Conservation (phyloP, 2,888 invertebrate genomes). For the Drosophila gaucha region DNA sequence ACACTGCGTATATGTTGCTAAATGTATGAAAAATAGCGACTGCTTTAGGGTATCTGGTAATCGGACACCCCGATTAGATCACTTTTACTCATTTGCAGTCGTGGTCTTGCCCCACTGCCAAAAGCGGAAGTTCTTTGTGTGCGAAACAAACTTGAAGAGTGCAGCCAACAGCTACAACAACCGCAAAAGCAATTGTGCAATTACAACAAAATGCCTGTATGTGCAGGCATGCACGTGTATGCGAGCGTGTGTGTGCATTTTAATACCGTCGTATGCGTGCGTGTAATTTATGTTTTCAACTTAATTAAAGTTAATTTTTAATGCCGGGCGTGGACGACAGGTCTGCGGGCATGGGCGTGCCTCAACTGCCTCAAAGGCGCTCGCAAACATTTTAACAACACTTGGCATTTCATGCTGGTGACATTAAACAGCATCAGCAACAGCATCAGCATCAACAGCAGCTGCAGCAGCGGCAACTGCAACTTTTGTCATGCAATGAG, state of each 20-base stretch:
- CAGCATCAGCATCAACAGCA: slow-evolving; percentile 9
- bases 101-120: slow-evolving; percentile 2
- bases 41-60: not conserved
- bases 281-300: slow-evolving; percentile 80
- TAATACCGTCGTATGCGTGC: slow-evolving; percentile 60
- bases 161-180: slow-evolving; percentile 30
- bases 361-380: slow-evolving; percentile 74
- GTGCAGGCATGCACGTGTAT: slow-evolving; percentile 11
- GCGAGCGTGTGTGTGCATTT: slow-evolving; percentile 43
- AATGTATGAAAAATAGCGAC: not conserved
- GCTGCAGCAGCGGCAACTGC: slow-evolving; percentile 24
- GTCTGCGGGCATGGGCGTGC: slow-evolving; percentile 59
- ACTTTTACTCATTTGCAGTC: slow-evolving; percentile 25
- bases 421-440: slow-evolving; percentile 69
- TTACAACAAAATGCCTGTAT: slow-evolving; percentile 48
- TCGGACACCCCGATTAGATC: not conserved
- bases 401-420: slow-evolving; percentile 77
- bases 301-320: slow-evolving; percentile 82
- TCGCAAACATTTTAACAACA: slow-evolving; percentile 78
- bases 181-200: slow-evolving; percentile 37
- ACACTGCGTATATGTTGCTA: not conserved
- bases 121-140: slow-evolving; percentile 28
- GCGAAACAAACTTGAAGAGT: slow-evolving; percentile 45
- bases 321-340: slow-evolving; percentile 63
- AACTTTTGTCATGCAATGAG: slow-evolving; percentile 76